phyloP scores from a whole-genome alignment of 2,888 invertebrate species.

The Ochropacha duplaris region DNA sequence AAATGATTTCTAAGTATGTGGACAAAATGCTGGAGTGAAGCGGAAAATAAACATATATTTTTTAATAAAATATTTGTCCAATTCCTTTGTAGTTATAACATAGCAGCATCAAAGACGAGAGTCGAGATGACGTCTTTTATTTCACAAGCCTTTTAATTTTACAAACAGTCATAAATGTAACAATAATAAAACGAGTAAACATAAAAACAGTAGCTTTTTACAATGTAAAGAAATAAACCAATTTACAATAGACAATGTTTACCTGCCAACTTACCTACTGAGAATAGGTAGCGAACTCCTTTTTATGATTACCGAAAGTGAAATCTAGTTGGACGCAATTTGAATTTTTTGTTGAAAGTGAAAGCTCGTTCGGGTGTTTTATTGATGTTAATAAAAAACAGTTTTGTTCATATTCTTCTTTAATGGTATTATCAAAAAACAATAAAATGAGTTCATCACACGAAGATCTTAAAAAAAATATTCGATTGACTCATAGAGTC shows the following conservation, averaged over 20 bases:
- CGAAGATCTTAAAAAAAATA: no score
- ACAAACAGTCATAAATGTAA: slow-evolving; percentile 21
- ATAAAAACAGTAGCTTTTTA: slow-evolving; percentile 37
- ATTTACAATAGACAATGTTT: slow-evolving; percentile 27
- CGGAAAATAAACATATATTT: slow-evolving; percentile 4
- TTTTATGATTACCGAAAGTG: slow-evolving; percentile 61
- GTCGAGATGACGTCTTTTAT: not conserved
- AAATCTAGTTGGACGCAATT: slow-evolving; percentile 45
- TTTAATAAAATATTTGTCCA: no score
- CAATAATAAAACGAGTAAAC: slow-evolving; percentile 11
- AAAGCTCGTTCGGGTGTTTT: slow-evolving; percentile 45
- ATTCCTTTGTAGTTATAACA: no score
- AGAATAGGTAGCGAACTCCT: slow-evolving; percentile 26
- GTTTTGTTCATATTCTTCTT: slow-evolving; percentile 18
- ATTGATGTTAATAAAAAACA: slow-evolving; percentile 28
- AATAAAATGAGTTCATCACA: no score
- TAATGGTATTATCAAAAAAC: no score
- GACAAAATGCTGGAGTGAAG: slow-evolving; percentile 14
- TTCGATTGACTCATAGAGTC: no score
- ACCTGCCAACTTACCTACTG: slow-evolving; percentile 52
- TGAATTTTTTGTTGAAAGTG: slow-evolving; percentile 67
- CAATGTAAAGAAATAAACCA: slow-evolving; percentile 26
- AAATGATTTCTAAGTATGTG: slow-evolving; percentile 36
- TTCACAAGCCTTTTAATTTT: not conserved
- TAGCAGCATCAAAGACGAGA: not conserved